A percentile compares a stretch with the other conserved stretches of the same genome.
phyloP scores from a whole-genome alignment of 2,888 invertebrate genomes.

The Lysandra coridon region DNA sequence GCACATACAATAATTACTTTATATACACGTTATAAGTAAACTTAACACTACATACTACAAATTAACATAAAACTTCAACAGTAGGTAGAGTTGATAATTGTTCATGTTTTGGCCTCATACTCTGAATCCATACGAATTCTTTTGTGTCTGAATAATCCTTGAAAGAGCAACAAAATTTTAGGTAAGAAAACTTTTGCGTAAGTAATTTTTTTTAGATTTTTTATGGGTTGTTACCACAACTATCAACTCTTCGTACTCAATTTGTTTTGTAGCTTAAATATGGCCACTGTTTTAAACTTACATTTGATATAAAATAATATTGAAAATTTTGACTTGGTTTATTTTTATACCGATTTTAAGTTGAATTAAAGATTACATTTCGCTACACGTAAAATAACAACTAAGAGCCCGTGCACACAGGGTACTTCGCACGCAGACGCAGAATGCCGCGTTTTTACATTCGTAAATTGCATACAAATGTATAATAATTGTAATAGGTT shows the following conservation, averaged over 20 bases:
- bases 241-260: neutral
- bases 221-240: neutral
- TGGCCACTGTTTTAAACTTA: conserved; percentile 30
- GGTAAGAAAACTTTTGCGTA: neutral
- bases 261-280: conserved; percentile 25
- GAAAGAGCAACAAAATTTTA: neutral
- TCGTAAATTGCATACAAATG: neutral
- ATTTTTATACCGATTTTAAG: conserved; percentile 30
- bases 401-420: conserved; percentile 14
- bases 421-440: conserved; percentile 4
- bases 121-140: neutral
- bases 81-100: neutral
- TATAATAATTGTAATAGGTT: neutral
- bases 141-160: neutral
- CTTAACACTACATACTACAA: conserved; percentile 65
- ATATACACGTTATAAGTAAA: conserved; percentile 76
- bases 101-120: neutral
- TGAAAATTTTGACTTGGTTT: conserved; percentile 25
- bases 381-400: conserved; percentile 23
- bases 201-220: neutral
- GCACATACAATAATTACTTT: conserved; percentile 75
- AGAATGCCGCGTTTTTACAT: conserved; percentile 20
- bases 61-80: conserved; percentile 28
- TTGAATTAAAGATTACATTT: conserved; percentile 25
- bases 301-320: conserved; percentile 13